These are phyloP conservation scores for Callocephalon fimbriatum DNA, from an alignment of 2,113 vertebrate species.

Conservation along the genomic window DNA sequence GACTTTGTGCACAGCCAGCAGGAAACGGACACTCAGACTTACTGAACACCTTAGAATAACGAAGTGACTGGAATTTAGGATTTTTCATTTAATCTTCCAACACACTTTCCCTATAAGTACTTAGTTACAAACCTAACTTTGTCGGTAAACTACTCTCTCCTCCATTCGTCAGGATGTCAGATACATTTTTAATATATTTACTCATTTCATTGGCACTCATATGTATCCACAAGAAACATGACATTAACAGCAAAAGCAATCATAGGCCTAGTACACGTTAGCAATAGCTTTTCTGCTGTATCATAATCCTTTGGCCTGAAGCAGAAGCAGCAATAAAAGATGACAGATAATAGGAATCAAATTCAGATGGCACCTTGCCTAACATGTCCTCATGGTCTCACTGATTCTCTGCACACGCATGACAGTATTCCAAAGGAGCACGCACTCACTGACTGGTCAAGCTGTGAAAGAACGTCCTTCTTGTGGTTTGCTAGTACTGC, in stretches of 20 bases:
- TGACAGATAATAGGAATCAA: not conserved
- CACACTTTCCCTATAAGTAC: not conserved
- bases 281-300: not conserved
- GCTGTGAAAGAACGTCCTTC: not conserved
- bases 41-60: not conserved
- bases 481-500: not conserved
- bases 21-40: not conserved
- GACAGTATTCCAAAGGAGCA: not conserved
- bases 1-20: not conserved
- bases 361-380: not conserved
- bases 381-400: not conserved
- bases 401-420: not conserved
- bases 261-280: fast-evolving
- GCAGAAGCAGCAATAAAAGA: not conserved
- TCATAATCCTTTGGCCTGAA: not conserved
- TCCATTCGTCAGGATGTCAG: not conserved
- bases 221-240: not conserved
- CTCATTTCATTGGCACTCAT: not conserved
- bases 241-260: not conserved
- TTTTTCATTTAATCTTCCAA: not conserved
- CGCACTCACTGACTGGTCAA: not conserved
- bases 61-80: not conserved
- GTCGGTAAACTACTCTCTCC: not conserved
- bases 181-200: not conserved
- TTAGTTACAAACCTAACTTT: not conserved